Conservation (phyloP, 2,113 vertebrate species). For the Xenopus laevis region DNA sequence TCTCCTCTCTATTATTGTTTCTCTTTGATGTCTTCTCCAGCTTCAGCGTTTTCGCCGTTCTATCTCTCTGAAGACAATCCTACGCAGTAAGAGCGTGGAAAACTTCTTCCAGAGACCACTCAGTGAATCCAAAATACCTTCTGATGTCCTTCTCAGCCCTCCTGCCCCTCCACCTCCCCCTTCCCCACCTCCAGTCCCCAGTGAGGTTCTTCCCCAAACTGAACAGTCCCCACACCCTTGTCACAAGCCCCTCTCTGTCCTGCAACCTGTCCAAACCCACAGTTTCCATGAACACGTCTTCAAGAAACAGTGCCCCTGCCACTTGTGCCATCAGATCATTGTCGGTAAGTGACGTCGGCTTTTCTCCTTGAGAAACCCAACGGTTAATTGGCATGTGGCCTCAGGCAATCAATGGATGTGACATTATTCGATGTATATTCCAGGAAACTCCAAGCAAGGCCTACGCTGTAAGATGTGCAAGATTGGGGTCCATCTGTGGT, state of each 20-base stretch:
- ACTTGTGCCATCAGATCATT: slow-evolving; percentile 86
- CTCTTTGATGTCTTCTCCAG: slow-evolving; percentile 54
- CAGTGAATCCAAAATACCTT: slow-evolving; percentile 74
- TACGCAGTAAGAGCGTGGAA: slow-evolving; percentile 87
- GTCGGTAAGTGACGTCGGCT: slow-evolving; percentile 69
- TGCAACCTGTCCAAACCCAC: slow-evolving; percentile 70
- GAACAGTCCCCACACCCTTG: slow-evolving; percentile 54
- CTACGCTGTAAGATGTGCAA: slow-evolving; percentile 86
- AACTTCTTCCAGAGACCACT: slow-evolving; percentile 84
- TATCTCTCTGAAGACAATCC: slow-evolving; percentile 82
- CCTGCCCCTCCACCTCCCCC: slow-evolving; percentile 70
- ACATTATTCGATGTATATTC: not conserved
- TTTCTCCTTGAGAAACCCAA: not conserved
- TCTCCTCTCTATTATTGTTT: not conserved
- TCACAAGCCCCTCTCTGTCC: slow-evolving; percentile 64
- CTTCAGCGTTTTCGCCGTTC: slow-evolving; percentile 83
- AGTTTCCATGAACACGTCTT: slow-evolving; percentile 85
- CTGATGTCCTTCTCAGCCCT: slow-evolving; percentile 73
- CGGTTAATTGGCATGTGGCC: too few species aligned
- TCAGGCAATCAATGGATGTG: too few species aligned
- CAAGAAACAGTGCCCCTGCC: slow-evolving; percentile 81
- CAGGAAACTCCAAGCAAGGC: slow-evolving; percentile 89
- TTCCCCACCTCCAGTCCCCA: slow-evolving; percentile 58
- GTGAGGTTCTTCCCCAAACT: slow-evolving; percentile 40
- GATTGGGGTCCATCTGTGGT: slow-evolving; percentile 85